A percentile compares a stretch with the other conserved stretches of the same genome.
phyloP scores from a whole-genome alignment of 2,888 invertebrate species.

The Hydrotaea diabolus region DNA sequence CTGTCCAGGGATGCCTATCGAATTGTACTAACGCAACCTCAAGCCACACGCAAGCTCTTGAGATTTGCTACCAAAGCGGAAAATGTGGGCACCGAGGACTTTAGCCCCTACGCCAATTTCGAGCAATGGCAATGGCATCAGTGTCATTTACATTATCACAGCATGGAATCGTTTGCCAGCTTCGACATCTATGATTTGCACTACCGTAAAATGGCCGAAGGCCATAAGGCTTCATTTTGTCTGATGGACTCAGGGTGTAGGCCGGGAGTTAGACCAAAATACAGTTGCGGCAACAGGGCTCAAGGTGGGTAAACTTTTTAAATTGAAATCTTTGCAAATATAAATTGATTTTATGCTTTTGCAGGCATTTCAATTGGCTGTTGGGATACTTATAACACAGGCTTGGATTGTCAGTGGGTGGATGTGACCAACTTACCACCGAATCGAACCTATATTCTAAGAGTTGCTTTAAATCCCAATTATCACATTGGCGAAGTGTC shows the following conservation, averaged over 20 bases:
- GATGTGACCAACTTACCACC: slow-evolving; percentile 75
- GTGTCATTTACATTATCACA: slow-evolving; percentile 75
- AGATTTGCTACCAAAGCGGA: slow-evolving; percentile 76
- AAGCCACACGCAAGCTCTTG: slow-evolving; percentile 71
- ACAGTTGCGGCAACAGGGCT: slow-evolving; percentile 74
- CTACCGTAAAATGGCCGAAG: slow-evolving; percentile 74
- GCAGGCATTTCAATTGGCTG: slow-evolving; percentile 75
- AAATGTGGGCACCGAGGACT: slow-evolving; percentile 75
- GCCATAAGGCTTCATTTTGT: slow-evolving; percentile 77
- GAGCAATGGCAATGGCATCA: slow-evolving; percentile 77
- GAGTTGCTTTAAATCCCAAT: slow-evolving; percentile 76
- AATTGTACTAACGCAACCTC: slow-evolving; percentile 72
- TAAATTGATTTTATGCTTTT: background rate
- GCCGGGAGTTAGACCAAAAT: slow-evolving; percentile 69
- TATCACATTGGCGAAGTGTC: slow-evolving; percentile 75
- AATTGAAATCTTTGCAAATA: background rate
- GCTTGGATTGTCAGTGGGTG: slow-evolving; percentile 77
- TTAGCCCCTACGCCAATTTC: slow-evolving; percentile 76
- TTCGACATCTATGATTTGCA: slow-evolving; percentile 74
- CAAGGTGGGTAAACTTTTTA: slow-evolving; percentile 73
- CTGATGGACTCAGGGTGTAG: slow-evolving; percentile 74
- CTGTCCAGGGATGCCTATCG: slow-evolving; percentile 74
- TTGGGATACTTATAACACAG: slow-evolving; percentile 72
- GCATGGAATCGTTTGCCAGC: slow-evolving; percentile 76
- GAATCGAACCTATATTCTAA: slow-evolving; percentile 72